Evolutionary conservation across 2,888 invertebrate genomes (phyloP), one percentile per base, ranked within the genome.

Genomic region (Platerodrilus igneus): DNA sequence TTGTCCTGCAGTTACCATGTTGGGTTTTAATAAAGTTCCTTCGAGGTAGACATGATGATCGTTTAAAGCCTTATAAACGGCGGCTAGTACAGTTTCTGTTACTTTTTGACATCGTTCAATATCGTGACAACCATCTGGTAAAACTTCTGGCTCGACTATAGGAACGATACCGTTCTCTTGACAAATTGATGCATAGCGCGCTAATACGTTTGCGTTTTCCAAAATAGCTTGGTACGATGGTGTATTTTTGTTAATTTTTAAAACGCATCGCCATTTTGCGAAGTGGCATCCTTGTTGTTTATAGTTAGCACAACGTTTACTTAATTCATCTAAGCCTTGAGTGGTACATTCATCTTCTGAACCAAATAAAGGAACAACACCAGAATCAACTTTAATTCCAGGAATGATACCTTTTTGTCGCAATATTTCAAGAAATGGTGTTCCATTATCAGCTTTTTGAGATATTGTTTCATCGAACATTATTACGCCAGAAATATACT

Each of bases 11-110:
- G 48, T 63, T 35, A 93, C 93, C 95, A 96, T 96, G 78, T 96
- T 96, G 42, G 95, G 95, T 70, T 96, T 96, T 57, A 96, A 78
- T 17, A 96, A 79, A 9, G 94, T 94, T 52, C 95, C 95, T 70
- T 96, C 95, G 59, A 96, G 77, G 75, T 77, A 96, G 41, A 96
- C 91, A 64, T 96, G 89, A 66, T 96, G 95, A 67, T 95, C 95
- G 60, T 76, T 83, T 51, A 96, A 76, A 3, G 95, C 94, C 72
- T 92, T 93, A 81, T 92, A 93, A 13, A 84, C 83, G 53, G 91
- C 92, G 33, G 93, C 87, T 59, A 95, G 71, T 20, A 94, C 93
- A 41, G 85, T 81, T 67, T 95, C 93, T 6, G 93, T 92, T 51
- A 94, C 93, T 15, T 74, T 72, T 57, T 76, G 73, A 19, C 73